A percentile compares a stretch with the other conserved stretches of the same genome.
Conservation (phyloP, 2,888 invertebrate genomes). For the Sminthurinus aureus region DNA sequence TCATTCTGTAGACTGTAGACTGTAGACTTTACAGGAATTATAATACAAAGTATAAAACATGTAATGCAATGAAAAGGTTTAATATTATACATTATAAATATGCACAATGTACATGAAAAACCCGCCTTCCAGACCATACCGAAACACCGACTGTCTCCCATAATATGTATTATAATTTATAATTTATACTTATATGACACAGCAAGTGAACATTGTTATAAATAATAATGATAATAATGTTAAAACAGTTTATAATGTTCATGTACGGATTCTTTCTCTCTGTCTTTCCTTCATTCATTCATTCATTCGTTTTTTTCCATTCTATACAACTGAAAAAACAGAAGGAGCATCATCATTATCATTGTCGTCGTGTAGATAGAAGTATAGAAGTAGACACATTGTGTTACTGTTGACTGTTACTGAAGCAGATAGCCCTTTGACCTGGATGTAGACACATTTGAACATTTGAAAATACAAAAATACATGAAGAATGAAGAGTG, state of each 20-base stretch:
- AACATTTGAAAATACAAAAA: too few relatives aligned
- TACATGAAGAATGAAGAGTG: too few relatives aligned
- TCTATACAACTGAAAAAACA: conserved; percentile 3
- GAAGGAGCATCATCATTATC: background rate
- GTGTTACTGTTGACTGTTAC: background rate
- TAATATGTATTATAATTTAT: background rate
- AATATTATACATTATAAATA: too few relatives aligned
- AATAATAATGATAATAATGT: too few relatives aligned
- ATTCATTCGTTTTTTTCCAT: background rate
- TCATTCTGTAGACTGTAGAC: background rate
- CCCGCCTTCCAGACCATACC: conserved; percentile 22
- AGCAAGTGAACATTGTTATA: conserved; percentile 19
- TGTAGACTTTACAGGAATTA: background rate
- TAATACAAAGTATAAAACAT: background rate
- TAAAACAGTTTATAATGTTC: background rate
- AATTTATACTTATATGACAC: background rate
- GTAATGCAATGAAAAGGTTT: too few relatives aligned
- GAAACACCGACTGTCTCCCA: conserved; percentile 51
- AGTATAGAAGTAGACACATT: too few relatives aligned
- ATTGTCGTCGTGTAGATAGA: background rate
- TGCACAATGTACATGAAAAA: too few relatives aligned
- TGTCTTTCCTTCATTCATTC: background rate
- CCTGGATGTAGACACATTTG: background rate
- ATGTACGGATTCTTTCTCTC: background rate
- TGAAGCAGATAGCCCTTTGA: background rate